Evolutionary conservation across 2,797 vertebrate species (phyloP).

Genomic region (Tolypeutes matacus): DNA sequence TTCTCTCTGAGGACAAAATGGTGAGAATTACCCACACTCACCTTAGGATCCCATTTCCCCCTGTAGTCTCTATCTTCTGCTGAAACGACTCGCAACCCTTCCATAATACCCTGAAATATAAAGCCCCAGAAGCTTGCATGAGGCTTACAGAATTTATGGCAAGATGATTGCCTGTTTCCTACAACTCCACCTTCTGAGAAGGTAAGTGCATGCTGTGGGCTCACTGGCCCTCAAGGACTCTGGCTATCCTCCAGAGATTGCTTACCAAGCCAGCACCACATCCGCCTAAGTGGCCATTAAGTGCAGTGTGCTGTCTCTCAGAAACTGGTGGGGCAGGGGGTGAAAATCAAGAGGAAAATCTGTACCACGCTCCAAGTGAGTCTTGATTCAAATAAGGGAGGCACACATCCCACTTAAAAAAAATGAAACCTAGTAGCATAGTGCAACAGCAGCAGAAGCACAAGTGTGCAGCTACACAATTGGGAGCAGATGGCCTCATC

Average conservation of each 20-base stretch:
- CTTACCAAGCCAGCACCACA: background rate
- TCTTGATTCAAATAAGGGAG: constrained; percentile 31
- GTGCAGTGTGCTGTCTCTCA: background rate
- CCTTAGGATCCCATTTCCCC: background rate
- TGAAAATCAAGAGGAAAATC: background rate
- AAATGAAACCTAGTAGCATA: constrained; percentile 55
- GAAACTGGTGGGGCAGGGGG: background rate
- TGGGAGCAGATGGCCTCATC: constrained; percentile 71
- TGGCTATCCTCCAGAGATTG: background rate
- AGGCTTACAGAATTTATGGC: background rate
- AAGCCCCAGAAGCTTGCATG: background rate
- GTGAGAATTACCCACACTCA: background rate
- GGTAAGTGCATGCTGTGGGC: background rate
- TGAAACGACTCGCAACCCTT: background rate
- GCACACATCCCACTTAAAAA: constrained; percentile 44
- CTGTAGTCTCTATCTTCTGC: background rate
- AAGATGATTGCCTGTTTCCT: background rate
- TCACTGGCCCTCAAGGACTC: background rate
- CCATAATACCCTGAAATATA: background rate
- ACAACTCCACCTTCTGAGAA: background rate
- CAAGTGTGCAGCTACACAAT: constrained; percentile 55
- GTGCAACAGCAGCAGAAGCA: background rate
- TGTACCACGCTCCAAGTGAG: background rate
- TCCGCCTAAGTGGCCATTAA: background rate
- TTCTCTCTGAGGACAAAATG: background rate